These are phyloP conservation scores for Eugnorisma glareosa DNA, from an alignment of 2,888 invertebrate species.

Conservation along the genomic window DNA sequence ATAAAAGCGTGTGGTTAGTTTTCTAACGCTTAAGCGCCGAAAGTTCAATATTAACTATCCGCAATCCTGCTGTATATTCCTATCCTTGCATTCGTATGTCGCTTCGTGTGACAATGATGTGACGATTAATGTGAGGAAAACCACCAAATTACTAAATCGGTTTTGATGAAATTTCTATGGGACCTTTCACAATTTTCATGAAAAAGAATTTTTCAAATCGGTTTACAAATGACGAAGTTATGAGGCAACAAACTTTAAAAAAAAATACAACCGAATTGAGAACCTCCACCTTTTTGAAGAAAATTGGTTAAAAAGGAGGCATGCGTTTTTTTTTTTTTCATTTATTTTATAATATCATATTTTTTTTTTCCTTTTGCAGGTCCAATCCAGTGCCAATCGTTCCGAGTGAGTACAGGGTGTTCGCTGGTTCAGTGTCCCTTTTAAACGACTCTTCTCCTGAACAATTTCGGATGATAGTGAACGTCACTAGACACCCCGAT, in stretches of 20 bases:
- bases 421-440: conserved; percentile 65
- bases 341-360: not conserved
- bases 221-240: no score
- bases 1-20: not conserved
- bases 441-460: conserved; percentile 55
- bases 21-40: not conserved
- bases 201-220: no score
- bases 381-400: conserved; percentile 8
- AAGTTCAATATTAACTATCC: not conserved
- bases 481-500: conserved; percentile 66
- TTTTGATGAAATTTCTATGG: no score
- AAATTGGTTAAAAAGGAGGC: not conserved
- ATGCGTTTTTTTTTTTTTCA: not conserved
- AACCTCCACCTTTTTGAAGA: no score
- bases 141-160: no score
- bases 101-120: not conserved
- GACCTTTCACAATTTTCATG: no score
- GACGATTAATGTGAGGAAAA: no score
- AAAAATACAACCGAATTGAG: no score
- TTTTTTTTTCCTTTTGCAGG: no score
- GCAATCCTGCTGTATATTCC: no score
- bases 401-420: conserved; percentile 63
- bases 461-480: conserved; percentile 62
- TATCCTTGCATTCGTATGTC: not conserved
- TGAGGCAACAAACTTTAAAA: no score